Evolutionary conservation across 37 sponge, comb jelly and placozoan genomes (phyloP).

Genomic region (Amphimedon queenslandica): DNA sequence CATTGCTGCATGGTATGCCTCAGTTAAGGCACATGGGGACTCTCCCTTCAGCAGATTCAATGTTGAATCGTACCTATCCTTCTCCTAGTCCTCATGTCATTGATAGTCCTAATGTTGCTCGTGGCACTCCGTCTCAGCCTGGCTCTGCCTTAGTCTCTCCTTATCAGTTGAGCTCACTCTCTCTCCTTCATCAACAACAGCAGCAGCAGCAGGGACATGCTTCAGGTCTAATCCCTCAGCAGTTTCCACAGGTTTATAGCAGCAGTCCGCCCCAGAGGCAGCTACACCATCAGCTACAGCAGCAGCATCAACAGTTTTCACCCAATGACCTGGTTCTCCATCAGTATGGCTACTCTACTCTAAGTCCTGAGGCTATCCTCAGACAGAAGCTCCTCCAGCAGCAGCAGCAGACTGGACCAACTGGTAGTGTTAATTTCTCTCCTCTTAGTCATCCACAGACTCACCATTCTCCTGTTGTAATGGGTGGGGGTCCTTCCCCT

Average conservation of each 20-base stretch:
- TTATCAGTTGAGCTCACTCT: background rate
- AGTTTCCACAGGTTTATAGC: background rate
- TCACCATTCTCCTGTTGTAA: no score
- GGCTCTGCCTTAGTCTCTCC: no score
- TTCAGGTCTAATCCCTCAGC: background rate
- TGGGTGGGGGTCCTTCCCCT: no score
- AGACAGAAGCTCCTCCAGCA: conserved; percentile 2
- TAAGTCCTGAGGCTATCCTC: background rate
- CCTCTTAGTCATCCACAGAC: no score
- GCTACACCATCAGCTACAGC: background rate
- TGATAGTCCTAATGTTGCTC: no score
- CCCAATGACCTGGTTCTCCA: background rate
- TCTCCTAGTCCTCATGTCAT: no score
- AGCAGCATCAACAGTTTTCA: background rate
- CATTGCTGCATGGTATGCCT: no score
- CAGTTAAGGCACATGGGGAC: no score
- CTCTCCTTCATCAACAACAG: background rate
- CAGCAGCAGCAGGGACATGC: background rate
- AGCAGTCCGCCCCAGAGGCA: background rate
- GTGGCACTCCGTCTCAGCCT: no score
- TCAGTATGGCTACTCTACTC: background rate
- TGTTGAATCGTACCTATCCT: no score
- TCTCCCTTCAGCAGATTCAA: no score
- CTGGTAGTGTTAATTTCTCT: no score
- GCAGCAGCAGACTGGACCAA: background rate